phyloP scores from a whole-genome alignment of 2,888 invertebrate genomes.

The Peribatodes rhomboidaria region DNA sequence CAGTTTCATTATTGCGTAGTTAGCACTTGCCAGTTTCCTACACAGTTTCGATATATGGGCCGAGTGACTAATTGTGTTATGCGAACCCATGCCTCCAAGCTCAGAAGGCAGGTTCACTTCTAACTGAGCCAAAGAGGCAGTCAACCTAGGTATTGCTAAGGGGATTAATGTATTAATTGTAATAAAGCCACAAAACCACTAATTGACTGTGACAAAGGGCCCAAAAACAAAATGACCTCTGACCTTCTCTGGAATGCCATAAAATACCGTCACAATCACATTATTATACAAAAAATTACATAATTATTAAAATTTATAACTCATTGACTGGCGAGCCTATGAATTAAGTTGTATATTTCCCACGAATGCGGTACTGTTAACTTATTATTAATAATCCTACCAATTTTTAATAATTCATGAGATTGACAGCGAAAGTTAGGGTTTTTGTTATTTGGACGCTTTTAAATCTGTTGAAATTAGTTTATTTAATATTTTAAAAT shows the following conservation, averaged over 20 bases:
- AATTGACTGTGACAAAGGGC: background rate
- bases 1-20: no score
- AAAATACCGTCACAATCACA: slow-evolving; percentile 19
- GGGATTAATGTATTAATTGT: background rate
- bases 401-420: slow-evolving; percentile 30
- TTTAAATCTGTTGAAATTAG: slow-evolving; percentile 22
- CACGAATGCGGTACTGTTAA: slow-evolving; percentile 27
- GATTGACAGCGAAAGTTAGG: slow-evolving; percentile 26
- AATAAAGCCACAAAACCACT: background rate
- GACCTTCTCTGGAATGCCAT: slow-evolving; percentile 16
- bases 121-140: no score
- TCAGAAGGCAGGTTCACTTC: no score
- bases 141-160: no score
- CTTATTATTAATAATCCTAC: slow-evolving; percentile 17
- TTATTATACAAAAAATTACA: slow-evolving; percentile 24
- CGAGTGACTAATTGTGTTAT: no score
- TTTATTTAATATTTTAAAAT: background rate
- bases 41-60: no score
- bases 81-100: no score
- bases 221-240: slow-evolving; percentile 15
- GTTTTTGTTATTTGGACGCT: slow-evolving; percentile 10
- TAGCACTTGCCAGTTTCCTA: no score
- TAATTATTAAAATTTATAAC: slow-evolving; percentile 26
- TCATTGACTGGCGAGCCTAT: slow-evolving; percentile 21
- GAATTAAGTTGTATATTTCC: slow-evolving; percentile 29